Evolutionary conservation across 2,113 vertebrate species (phyloP).

Genomic region (Pleuronectes platessa): DNA sequence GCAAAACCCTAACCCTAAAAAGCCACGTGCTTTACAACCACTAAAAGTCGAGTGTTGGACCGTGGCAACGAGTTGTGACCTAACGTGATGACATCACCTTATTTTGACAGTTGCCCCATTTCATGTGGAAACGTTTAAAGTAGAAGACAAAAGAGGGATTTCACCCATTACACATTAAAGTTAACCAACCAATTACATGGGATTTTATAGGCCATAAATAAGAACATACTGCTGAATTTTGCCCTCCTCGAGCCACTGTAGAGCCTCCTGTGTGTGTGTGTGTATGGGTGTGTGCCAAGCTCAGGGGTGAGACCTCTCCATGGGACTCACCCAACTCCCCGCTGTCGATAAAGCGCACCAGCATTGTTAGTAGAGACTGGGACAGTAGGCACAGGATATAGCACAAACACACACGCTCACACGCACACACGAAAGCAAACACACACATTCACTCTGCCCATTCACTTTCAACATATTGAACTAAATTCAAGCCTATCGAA

Average conservation of each 20-base stretch:
- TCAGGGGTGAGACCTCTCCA: slow-evolving; percentile 63
- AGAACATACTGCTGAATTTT: slow-evolving; percentile 75
- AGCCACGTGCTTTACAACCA: slow-evolving; percentile 7
- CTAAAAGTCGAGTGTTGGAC: slow-evolving; percentile 58
- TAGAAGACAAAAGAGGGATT: slow-evolving; percentile 78
- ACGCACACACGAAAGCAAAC: neutral
- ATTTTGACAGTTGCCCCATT: slow-evolving; percentile 76
- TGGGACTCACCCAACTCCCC: slow-evolving; percentile 48
- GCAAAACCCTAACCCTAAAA: neutral
- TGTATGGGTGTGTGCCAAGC: slow-evolving; percentile 49
- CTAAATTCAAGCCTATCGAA: slow-evolving; percentile 53
- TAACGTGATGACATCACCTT: slow-evolving; percentile 74
- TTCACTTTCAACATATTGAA: slow-evolving; percentile 46
- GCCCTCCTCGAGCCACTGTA: slow-evolving; percentile 69
- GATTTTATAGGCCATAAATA: slow-evolving; percentile 81
- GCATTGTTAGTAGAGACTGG: slow-evolving; percentile 34
- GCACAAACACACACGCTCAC: slow-evolving; percentile 28
- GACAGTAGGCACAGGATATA: slow-evolving; percentile 5
- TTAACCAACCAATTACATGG: slow-evolving; percentile 80
- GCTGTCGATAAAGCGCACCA: slow-evolving; percentile 29
- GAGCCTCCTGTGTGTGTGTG: slow-evolving; percentile 36
- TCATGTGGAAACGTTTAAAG: slow-evolving; percentile 80
- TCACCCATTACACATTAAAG: slow-evolving; percentile 81
- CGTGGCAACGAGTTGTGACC: slow-evolving; percentile 66
- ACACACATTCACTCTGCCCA: slow-evolving; percentile 15